Evolutionary conservation across 2,113 vertebrate genomes (phyloP), one percentile per base, ranked within the genome.

Genomic region (Myocastor coypus): DNA sequence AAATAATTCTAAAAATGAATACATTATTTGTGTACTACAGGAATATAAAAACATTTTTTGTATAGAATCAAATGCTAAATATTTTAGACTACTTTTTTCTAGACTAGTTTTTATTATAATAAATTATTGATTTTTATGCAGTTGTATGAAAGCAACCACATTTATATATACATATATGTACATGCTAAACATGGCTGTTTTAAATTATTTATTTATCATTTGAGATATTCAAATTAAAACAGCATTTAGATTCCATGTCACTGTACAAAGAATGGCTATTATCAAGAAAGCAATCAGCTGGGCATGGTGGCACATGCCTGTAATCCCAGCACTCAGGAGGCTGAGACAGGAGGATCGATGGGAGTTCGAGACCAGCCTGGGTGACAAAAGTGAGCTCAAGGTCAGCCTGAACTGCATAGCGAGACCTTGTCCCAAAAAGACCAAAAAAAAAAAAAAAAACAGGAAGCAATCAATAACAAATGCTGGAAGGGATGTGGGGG

Each of bases 1-100:
- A 40, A 83, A 55, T 89, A 82, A 86, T 94, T 81, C 42, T 83
- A 91, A 95, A 85, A 94, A 82, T n/a, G 5, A 93, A 69, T 3
- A 55, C 2, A 40, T 77, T n/a, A 90, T 78, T 95, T 92, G 20
- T 68, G 89, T 52, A 78, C 22, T 26, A 46, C 22, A 87, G 19
- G 3, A 59, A 50, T 61, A 32, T 59, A 40, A 3, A 80, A 81
- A 34, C 26, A n/a, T 50, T 73, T 92, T 78, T 64, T 46, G 82
- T 34, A 64, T 63, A 75, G 3, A 17, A 13, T 17, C 34, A 91
- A 16, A 52, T 32, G 75, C 9, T 73, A 94, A 84, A 81, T 77
- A 90, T 55, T 64, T 94, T 89, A 90, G 61, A 19, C 1, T 77
- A 30, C 24, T 46, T 30, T 77, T 30, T 57, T 83, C 1, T 57